A percentile compares a stretch with the other conserved stretches of the same genome.
These are phyloP conservation scores for Acropora yongei DNA, from an alignment of 64 coral and sea anemone genomes.

Conservation along the genomic window DNA sequence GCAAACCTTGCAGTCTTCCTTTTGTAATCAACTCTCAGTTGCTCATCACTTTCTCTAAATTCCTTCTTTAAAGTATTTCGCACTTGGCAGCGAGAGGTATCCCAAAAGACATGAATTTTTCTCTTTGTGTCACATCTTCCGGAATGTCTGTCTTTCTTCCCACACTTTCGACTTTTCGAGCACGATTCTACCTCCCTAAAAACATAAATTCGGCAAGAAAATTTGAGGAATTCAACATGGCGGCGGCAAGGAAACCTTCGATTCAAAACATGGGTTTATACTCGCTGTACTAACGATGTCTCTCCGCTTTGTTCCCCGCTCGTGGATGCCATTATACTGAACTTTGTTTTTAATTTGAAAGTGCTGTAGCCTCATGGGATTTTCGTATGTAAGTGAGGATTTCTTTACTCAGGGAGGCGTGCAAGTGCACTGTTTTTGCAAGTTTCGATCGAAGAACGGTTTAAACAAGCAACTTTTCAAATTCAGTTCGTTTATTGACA, in stretches of 20 bases:
- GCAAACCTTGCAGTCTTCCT: not conserved
- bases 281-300: not conserved
- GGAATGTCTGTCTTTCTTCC: not conserved
- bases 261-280: slow-evolving; percentile 12
- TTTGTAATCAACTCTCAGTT: not conserved
- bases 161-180: not conserved
- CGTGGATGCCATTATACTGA: not conserved
- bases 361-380: not conserved
- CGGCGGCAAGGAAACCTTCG: not conserved
- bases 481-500: not conserved
- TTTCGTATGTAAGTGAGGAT: not conserved
- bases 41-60: not conserved
- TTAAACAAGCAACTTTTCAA: not conserved
- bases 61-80: not conserved
- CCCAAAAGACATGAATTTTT: not conserved
- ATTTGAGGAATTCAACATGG: slow-evolving; percentile 11
- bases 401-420: not conserved
- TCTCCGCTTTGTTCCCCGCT: not conserved
- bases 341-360: slow-evolving; percentile 15
- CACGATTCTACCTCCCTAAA: not conserved
- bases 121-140: not conserved
- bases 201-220: not conserved
- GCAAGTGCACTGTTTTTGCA: not conserved
- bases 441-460: not conserved
- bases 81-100: not conserved